Evolutionary conservation across 2,888 invertebrate genomes (phyloP).

Genomic region (Amphipoea lucens): DNA sequence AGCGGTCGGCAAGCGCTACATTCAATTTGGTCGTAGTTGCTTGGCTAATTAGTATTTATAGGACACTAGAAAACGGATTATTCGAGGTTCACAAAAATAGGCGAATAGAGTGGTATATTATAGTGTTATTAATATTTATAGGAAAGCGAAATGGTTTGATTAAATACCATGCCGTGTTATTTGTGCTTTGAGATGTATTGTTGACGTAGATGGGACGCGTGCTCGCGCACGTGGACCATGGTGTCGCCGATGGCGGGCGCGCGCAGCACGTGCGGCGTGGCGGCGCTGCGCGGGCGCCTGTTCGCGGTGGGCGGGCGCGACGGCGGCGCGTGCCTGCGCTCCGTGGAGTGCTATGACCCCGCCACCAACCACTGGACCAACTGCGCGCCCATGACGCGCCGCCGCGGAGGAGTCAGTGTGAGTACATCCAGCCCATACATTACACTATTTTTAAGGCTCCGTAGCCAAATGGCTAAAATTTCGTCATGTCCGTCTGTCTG

Average conservation of each 20-base stretch:
- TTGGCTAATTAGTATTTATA: no score
- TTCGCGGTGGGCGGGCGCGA: slow-evolving; percentile 98
- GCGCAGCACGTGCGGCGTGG: slow-evolving; percentile 97
- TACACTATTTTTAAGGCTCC: neutral
- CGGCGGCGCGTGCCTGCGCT: slow-evolving; percentile 96
- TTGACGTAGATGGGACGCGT: slow-evolving; percentile 93
- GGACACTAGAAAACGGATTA: neutral
- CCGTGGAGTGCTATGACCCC: slow-evolving; percentile 96
- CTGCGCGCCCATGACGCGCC: slow-evolving; percentile 96
- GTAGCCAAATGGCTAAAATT: neutral
- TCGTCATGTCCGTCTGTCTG: neutral
- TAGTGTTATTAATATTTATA: neutral
- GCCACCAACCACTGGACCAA: slow-evolving; percentile 94
- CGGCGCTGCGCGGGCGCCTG: slow-evolving; percentile 95
- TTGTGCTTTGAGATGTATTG: neutral
- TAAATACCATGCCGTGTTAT: neutral
- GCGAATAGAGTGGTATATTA: neutral
- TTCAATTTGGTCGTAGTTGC: neutral
- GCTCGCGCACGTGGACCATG: slow-evolving; percentile 96
- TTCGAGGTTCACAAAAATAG: neutral
- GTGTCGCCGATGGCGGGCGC: slow-evolving; percentile 97
- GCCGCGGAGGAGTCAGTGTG: slow-evolving; percentile 97
- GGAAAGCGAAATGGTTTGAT: neutral
- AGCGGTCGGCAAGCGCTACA: neutral
- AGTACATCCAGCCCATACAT: slow-evolving; percentile 68